These are phyloP conservation scores for Bicyclus anynana DNA, from an alignment of 1,140 invertebrate species.

Conservation along the genomic window DNA sequence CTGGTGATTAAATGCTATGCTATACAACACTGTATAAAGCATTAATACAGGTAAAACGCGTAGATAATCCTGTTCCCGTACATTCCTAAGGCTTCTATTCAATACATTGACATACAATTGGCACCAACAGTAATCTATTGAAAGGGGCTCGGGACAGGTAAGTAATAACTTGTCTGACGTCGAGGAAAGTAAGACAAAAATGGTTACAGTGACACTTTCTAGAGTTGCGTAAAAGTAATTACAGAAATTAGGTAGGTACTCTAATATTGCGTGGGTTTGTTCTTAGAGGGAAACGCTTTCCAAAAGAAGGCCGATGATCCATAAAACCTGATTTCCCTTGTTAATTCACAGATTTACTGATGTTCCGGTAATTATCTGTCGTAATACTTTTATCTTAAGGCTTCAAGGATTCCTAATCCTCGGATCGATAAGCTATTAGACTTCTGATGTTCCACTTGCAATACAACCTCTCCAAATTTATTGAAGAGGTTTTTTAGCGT, in stretches of 20 bases:
- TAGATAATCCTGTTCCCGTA: not conserved
- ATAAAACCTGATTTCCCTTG: not conserved
- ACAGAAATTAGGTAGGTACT: constrained; percentile 5
- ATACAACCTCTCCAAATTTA: too few species aligned
- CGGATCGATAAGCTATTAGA: too few species aligned
- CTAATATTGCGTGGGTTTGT: not conserved
- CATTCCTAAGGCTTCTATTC: not conserved
- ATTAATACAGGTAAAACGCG: not conserved
- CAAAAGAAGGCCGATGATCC: not conserved
- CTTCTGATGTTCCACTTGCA: too few species aligned
- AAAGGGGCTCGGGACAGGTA: constrained; percentile 8
- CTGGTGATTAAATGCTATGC: not conserved
- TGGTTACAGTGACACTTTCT: constrained; percentile 15
- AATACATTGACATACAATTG: constrained; percentile 13
- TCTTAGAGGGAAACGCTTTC: not conserved
- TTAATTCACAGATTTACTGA: not conserved
- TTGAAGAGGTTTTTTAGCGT: too few species aligned
- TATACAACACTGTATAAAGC: not conserved
- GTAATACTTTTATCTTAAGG: not conserved
- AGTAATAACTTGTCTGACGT: constrained; percentile 14
- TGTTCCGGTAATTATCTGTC: not conserved
- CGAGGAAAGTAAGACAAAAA: constrained; percentile 19
- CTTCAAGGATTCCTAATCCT: too few species aligned
- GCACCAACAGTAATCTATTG: constrained; percentile 5
- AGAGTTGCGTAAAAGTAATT: constrained; percentile 10